Evolutionary conservation across 2,797 vertebrate genomes (phyloP), one percentile per base, ranked within the genome.

Genomic region (Pelodytes ibericus): DNA sequence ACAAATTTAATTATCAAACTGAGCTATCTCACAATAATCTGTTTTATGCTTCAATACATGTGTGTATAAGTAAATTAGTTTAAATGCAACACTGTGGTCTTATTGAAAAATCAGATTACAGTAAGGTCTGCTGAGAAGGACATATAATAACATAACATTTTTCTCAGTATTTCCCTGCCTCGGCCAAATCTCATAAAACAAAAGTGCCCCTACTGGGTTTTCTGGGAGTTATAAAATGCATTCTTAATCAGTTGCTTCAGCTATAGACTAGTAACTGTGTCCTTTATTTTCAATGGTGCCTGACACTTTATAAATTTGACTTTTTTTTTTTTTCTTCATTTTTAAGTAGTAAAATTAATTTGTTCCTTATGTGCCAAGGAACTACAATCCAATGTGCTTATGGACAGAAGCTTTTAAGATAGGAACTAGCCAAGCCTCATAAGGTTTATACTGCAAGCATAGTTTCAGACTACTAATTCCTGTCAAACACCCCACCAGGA

Each of bases 391-490:
- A 59, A 68, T 68, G 49, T n/a, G n/a, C n/a, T 67, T 39, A 51
- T 44, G 16, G 29, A 67, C 60, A 62, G 44, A 18, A 68, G 57
- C 30, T 20, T 24, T 53, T 51, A 60, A 69, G 60, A 61, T 62
- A n/a, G 64, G 64, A 75, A 61, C 57, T 62, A 15, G 65, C 74
- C 41, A 24, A 31, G 26, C 58, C 65, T 75, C 73, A 68, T 59
- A 75, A 75, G 56, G 29, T 75, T 66, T 75, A 53, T 59, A 44
- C 57, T 25, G 25, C 20, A 24, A 36, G 59, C 25, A 62, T 30
- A 57, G 66, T 76, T 31, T 63, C 66, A 70, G 59, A 41, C 74
- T 63, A 70, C 66, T 76, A 76, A 76, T 70, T 76, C 66, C 44
- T 62, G 47, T 70, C 66, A 76, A 39, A 69, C 66, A 29, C 47